Evolutionary conservation across 2,113 vertebrate species (phyloP).

Genomic region (Centropus bengalensis): DNA sequence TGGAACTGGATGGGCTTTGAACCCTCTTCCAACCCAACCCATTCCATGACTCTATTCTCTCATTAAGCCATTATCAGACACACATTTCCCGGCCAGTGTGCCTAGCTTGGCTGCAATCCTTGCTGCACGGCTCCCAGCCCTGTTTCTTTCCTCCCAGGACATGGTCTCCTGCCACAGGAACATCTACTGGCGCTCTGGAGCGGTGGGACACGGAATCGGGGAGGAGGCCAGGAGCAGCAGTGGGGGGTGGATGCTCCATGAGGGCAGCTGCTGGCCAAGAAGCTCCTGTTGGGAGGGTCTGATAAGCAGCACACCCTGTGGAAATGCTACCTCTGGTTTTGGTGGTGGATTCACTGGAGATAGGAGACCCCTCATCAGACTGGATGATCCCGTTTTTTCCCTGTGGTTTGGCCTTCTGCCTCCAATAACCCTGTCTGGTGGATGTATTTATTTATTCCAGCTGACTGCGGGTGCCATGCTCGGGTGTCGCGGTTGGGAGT

Average conservation of each 20-base stretch:
- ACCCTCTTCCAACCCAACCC: no score
- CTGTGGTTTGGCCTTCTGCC: constrained; percentile 14
- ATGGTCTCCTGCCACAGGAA: not conserved
- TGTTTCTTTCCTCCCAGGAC: accelerated
- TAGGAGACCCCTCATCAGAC: not conserved
- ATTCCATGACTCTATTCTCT: no score
- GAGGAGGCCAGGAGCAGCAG: not conserved
- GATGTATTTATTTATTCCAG: constrained; percentile 15
- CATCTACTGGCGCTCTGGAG: not conserved
- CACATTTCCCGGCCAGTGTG: not conserved
- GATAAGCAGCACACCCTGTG: not conserved
- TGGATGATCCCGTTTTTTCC: not conserved
- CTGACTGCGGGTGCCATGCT: not conserved
- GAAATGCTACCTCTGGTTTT: not conserved
- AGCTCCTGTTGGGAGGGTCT: not conserved
- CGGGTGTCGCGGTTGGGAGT: not conserved
- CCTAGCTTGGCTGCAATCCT: not conserved
- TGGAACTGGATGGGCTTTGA: no score
- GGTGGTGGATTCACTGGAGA: not conserved
- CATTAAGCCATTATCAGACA: not conserved
- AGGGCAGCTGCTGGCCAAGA: not conserved
- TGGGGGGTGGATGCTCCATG: accelerated
- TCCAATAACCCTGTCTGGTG: not conserved
- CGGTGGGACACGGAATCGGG: accelerated
- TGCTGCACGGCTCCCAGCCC: not conserved